Conservation (phyloP, 92 coral and sea anemone species). For the Umimayanthus chanpuru region DNA sequence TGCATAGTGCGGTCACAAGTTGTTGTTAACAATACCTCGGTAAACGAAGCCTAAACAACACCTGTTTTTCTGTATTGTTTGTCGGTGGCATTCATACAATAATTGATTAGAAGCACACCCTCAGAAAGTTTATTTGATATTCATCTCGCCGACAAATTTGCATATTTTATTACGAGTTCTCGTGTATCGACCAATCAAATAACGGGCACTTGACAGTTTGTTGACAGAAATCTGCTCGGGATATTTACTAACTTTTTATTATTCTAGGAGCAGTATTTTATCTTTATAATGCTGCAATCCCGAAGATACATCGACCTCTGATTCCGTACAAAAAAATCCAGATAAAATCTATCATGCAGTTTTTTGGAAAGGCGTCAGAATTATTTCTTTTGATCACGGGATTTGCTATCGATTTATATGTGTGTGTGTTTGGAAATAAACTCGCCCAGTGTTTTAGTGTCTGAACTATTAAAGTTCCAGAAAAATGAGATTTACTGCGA, state of each 20-base stretch:
- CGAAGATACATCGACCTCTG: not conserved
- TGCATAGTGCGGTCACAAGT: not conserved
- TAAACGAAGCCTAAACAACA: constrained; percentile 13
- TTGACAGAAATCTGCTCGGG: constrained; percentile 11
- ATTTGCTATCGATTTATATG: not conserved
- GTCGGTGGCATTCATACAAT: constrained; percentile 6
- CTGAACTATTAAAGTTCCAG: not conserved
- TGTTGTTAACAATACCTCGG: constrained; percentile 19
- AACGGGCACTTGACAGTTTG: constrained; percentile 3
- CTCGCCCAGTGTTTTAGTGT: not conserved
- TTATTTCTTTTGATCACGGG: not conserved
- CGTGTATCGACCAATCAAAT: not conserved
- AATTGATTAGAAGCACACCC: constrained; percentile 27
- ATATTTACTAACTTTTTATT: not conserved
- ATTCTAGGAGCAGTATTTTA: constrained; percentile 3
- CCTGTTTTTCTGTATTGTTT: constrained; percentile 47
- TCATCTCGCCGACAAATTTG: constrained; percentile 3
- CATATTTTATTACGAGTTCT: constrained; percentile 20
- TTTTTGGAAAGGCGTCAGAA: not conserved
- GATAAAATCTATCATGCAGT: not conserved
- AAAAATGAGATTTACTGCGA: not conserved
- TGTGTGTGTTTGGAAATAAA: too few relatives aligned
- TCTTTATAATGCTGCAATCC: not conserved
- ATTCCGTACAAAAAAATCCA: not conserved
- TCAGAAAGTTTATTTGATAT: constrained; percentile 17